phyloP scores from a whole-genome alignment of 2,797 vertebrate genomes.

The Dendrocincla fuliginosa region DNA sequence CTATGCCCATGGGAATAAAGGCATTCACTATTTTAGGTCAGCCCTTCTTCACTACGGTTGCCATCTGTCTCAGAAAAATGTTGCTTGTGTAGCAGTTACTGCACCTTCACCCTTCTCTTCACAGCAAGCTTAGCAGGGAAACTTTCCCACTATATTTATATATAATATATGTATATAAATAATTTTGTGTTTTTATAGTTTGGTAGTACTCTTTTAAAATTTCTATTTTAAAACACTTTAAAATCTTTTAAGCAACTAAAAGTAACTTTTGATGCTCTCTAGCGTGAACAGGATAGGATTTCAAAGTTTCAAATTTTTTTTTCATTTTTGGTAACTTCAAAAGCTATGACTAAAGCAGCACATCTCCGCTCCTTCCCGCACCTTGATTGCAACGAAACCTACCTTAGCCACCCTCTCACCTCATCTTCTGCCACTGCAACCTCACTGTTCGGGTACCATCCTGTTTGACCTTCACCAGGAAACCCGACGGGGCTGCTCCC shows the following conservation, averaged over 20 bases:
- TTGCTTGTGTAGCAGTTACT: constrained; percentile 66
- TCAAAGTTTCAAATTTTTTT: constrained; percentile 16
- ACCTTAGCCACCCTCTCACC: constrained; percentile 35
- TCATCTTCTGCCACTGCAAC: constrained; percentile 13
- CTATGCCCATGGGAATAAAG: neutral
- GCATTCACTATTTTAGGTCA: constrained; percentile 18
- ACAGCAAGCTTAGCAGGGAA: constrained; percentile 72
- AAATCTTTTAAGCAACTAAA: constrained; percentile 74
- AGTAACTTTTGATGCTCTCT: constrained; percentile 72
- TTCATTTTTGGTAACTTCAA: constrained; percentile 75
- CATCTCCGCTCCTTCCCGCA: neutral
- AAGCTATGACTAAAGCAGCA: constrained; percentile 76
- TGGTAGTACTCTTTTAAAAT: constrained; percentile 76
- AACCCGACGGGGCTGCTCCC: neutral
- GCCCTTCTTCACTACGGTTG: constrained; percentile 32
- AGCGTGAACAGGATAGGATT: constrained; percentile 65
- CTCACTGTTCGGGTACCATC: neutral
- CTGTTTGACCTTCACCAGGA: neutral
- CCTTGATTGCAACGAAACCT: constrained; percentile 28
- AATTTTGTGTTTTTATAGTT: constrained; percentile 72
- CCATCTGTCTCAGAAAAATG: constrained; percentile 55
- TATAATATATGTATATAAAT: constrained; percentile 77
- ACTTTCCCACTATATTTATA: constrained; percentile 71
- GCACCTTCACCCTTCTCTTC: constrained; percentile 69
- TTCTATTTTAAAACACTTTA: constrained; percentile 73